Percentiles rank a stretch among this genome's conserved stretches.
Evolutionary conservation across 2,888 invertebrate species (phyloP).

Genomic region (Hylaea fasciaria): DNA sequence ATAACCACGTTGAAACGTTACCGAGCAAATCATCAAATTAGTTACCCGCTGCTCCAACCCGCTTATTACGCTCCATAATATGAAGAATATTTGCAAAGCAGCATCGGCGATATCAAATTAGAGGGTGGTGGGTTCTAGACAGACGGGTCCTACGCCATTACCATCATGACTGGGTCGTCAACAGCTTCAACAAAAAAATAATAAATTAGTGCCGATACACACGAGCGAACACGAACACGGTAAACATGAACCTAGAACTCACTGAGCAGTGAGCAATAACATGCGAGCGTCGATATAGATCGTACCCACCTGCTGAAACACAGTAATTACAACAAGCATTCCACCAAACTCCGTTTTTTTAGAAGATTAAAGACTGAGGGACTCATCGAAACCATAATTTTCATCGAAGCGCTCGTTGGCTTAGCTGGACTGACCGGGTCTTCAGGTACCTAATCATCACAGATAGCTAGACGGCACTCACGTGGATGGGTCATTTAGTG

Average conservation of each 20-base stretch:
- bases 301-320: too few relatives aligned
- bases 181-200: constrained; percentile 44
- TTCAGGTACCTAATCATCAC: too few relatives aligned
- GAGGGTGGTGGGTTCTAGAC: constrained; percentile 31
- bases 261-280: too few relatives aligned
- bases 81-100: constrained; percentile 33
- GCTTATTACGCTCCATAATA: constrained; percentile 26
- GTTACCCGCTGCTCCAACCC: constrained; percentile 12
- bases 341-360: too few relatives aligned
- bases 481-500: too few relatives aligned
- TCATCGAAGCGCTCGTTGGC: too few relatives aligned
- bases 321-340: too few relatives aligned
- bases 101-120: constrained; percentile 36
- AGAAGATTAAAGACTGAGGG: too few relatives aligned
- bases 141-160: constrained; percentile 35
- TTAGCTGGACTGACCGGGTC: too few relatives aligned
- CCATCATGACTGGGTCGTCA: constrained; percentile 39
- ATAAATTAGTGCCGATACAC: constrained; percentile 30
- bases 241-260: neutral
- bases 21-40: constrained; percentile 20
- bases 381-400: too few relatives aligned
- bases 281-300: too few relatives aligned
- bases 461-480: too few relatives aligned
- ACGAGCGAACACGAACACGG: constrained; percentile 9
- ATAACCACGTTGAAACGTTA: neutral